phyloP scores from a whole-genome alignment of 2,797 vertebrate genomes.

The Leucoraja ocellata region DNA sequence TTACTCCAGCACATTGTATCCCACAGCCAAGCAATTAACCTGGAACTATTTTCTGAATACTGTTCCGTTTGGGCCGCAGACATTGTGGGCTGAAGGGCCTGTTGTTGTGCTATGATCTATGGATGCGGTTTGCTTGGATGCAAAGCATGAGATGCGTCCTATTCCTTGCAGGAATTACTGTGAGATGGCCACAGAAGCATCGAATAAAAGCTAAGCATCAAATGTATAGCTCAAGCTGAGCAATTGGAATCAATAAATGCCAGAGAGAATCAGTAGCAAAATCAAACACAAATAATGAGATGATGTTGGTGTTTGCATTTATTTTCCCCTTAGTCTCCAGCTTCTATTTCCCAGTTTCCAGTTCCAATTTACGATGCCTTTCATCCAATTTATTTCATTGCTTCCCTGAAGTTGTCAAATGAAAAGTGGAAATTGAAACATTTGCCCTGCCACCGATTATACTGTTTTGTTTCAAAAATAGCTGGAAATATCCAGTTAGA shows the following conservation, averaged over 20 bases:
- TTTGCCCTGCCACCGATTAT: background rate
- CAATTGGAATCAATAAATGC: background rate
- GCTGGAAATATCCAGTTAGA: background rate
- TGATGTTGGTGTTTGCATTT: background rate
- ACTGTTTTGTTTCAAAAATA: background rate
- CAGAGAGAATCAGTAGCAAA: slow-evolving; percentile 14
- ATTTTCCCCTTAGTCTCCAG: background rate
- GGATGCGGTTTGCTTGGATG: too few relatives aligned
- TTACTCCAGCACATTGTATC: too few relatives aligned
- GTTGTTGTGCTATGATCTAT: too few relatives aligned
- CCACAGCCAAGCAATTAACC: too few relatives aligned
- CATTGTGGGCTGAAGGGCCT: too few relatives aligned
- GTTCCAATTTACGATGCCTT: slow-evolving; percentile 8
- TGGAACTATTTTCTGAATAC: too few relatives aligned
- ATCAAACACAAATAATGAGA: background rate
- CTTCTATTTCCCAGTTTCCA: background rate
- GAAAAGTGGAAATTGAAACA: background rate
- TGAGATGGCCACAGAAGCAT: background rate
- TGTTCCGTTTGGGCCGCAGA: too few relatives aligned
- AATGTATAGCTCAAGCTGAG: background rate
- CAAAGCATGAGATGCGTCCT: too few relatives aligned
- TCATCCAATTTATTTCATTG: slow-evolving; percentile 12
- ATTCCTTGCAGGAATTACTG: background rate
- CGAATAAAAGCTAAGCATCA: background rate
- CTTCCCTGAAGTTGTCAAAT: background rate